phyloP scores from a whole-genome alignment of 2,113 vertebrate genomes.

The Globicephala melas region DNA sequence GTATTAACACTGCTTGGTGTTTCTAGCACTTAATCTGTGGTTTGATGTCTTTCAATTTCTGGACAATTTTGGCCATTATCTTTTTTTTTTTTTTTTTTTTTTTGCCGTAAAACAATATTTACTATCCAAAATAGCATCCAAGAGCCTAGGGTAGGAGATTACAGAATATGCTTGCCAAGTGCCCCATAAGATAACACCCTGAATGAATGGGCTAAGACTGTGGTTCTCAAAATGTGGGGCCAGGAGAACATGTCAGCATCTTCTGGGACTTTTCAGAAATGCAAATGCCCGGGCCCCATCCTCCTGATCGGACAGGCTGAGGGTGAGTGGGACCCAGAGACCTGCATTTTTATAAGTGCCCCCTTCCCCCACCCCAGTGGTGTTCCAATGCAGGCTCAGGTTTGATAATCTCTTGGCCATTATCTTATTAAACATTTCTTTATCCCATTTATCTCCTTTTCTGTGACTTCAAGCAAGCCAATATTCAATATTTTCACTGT shows the following conservation, averaged over 20 bases:
- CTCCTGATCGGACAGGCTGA: no score
- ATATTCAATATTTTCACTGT: not conserved
- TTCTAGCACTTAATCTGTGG: not conserved
- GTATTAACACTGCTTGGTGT: not conserved
- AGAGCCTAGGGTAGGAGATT: accelerated
- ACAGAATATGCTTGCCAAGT: no score
- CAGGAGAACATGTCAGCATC: accelerated
- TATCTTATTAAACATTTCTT: not conserved
- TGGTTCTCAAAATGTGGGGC: not conserved
- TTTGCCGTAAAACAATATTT: no score
- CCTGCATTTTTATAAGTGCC: no score
- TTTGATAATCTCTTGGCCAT: not conserved
- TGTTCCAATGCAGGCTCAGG: not conserved
- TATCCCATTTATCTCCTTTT: not conserved
- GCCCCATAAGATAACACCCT: accelerated
- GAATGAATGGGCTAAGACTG: accelerated
- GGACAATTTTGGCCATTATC: not conserved
- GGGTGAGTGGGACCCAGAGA: not conserved
- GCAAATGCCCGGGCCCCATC: not conserved
- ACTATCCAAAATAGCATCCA: not conserved
- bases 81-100: no score
- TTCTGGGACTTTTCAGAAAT: not conserved
- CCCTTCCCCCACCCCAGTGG: accelerated
- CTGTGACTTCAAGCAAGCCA: not conserved
- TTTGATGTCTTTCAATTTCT: not conserved